Conservation (phyloP, 2,888 invertebrate genomes). For the Andrena marginata region DNA sequence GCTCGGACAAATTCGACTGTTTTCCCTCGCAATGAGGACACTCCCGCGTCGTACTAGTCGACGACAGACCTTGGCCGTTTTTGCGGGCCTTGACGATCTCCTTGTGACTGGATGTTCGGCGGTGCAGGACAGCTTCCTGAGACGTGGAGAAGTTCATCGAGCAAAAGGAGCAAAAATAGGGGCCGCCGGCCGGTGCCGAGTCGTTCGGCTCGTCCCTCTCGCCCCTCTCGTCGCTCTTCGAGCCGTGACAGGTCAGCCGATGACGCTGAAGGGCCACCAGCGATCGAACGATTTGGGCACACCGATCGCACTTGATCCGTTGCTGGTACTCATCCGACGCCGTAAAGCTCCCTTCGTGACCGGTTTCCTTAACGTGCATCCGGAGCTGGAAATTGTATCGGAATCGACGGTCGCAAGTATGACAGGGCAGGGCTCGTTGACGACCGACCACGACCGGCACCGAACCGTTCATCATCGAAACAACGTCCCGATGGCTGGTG, state of each 20-base stretch:
- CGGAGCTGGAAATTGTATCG: slow-evolving; percentile 91
- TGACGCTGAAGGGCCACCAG: slow-evolving; percentile 90
- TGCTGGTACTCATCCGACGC: slow-evolving; percentile 89
- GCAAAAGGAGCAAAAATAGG: slow-evolving; percentile 90
- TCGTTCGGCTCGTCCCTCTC: slow-evolving; percentile 23
- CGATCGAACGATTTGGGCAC: slow-evolving; percentile 88
- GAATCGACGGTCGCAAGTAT: slow-evolving; percentile 89
- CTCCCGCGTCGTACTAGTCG: slow-evolving; percentile 82
- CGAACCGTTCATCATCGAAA: slow-evolving; percentile 91
- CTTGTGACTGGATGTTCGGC: slow-evolving; percentile 89
- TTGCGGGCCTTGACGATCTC: slow-evolving; percentile 86
- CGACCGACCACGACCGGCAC: slow-evolving; percentile 92
- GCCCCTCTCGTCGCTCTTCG: slow-evolving; percentile 74
- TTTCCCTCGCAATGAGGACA: slow-evolving; percentile 88
- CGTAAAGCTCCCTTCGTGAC: slow-evolving; percentile 86
- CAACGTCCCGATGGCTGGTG: slow-evolving; percentile 90
- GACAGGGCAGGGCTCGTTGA: slow-evolving; percentile 88
- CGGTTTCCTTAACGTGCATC: slow-evolving; percentile 86
- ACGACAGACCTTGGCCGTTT: slow-evolving; percentile 58
- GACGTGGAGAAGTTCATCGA: slow-evolving; percentile 88
- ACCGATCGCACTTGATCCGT: slow-evolving; percentile 88
- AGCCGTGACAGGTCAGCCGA: slow-evolving; percentile 87
- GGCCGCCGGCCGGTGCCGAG: slow-evolving; percentile 50
- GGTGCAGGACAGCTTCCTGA: slow-evolving; percentile 88
- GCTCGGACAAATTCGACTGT: slow-evolving; percentile 86